phyloP scores from a whole-genome alignment of 2,113 vertebrate species.

The Puffinus mauretanicus region DNA sequence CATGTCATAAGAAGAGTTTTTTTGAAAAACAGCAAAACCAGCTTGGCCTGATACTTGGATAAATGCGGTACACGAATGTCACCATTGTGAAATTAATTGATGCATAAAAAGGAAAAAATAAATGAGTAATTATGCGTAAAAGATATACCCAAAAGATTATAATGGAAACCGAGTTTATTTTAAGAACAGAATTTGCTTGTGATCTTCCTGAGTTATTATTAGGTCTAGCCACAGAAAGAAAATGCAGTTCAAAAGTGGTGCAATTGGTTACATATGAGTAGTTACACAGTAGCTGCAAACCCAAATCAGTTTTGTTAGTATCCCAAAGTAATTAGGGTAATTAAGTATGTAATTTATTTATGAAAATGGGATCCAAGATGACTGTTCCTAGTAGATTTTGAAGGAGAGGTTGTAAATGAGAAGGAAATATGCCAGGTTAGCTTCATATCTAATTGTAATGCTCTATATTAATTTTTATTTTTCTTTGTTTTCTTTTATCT shows the following conservation, averaged over 20 bases:
- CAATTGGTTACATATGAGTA: background rate
- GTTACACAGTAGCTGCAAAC: background rate
- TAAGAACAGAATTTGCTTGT: constrained; percentile 8
- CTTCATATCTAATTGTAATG: background rate
- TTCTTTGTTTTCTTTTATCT: background rate
- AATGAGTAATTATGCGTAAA: background rate
- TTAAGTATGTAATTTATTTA: background rate
- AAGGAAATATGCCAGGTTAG: background rate
- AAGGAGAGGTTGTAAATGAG: background rate
- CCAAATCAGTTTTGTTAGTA: background rate
- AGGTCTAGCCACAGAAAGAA: constrained; percentile 17
- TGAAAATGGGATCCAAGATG: background rate
- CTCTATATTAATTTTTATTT: background rate
- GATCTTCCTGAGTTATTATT: constrained; percentile 37
- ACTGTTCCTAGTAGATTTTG: background rate
- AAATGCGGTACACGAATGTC: background rate
- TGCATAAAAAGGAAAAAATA: background rate
- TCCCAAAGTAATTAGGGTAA: background rate
- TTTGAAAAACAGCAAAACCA: background rate
- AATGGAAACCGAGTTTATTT: constrained; percentile 7
- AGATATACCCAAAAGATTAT: constrained; percentile 5
- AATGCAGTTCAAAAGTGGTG: background rate
- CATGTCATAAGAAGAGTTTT: background rate
- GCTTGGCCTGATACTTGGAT: background rate
- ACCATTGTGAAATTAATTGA: background rate